Percentiles rank a stretch among this genome's conserved stretches.
Conservation (phyloP, 2,888 invertebrate genomes). For the Mesochorus sp. region DNA sequence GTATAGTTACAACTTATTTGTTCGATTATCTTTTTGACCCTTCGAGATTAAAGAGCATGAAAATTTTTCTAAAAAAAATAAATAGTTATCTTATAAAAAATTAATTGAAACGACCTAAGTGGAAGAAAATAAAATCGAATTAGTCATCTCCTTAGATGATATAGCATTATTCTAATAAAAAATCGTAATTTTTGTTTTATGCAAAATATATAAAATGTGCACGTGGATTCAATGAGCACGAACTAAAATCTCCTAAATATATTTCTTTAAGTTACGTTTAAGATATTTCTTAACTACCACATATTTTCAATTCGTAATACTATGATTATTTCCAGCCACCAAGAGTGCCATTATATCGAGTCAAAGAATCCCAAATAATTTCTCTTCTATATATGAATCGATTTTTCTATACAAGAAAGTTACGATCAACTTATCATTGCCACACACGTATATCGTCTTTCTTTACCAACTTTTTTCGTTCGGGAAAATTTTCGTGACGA, state of each 20-base stretch:
- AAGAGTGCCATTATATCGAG: not conserved
- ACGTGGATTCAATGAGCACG: too few species aligned
- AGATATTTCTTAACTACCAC: too few species aligned
- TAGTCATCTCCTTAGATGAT: too few species aligned
- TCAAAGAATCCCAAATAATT: not conserved
- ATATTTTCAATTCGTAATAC: not conserved
- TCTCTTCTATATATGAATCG: not conserved
- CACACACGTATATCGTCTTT: constrained; percentile 10
- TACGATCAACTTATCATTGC: not conserved
- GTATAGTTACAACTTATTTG: not conserved
- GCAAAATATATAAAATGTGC: too few species aligned
- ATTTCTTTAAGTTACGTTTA: too few species aligned
- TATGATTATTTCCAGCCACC: not conserved
- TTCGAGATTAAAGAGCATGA: constrained; percentile 20
- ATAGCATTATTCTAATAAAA: too few species aligned
- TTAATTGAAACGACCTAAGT: too few species aligned
- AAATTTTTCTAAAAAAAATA: constrained; percentile 28
- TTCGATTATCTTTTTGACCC: not conserved
- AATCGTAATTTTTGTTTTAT: too few species aligned
- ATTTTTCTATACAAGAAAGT: not conserved
- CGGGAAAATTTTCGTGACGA: not conserved
- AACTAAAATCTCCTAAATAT: too few species aligned
- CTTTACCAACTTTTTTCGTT: not conserved
- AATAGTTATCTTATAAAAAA: too few species aligned
- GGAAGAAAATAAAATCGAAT: too few species aligned